These are phyloP conservation scores for Xiphophorus birchmanni DNA, from an alignment of 2,797 vertebrate genomes.

Conservation along the genomic window DNA sequence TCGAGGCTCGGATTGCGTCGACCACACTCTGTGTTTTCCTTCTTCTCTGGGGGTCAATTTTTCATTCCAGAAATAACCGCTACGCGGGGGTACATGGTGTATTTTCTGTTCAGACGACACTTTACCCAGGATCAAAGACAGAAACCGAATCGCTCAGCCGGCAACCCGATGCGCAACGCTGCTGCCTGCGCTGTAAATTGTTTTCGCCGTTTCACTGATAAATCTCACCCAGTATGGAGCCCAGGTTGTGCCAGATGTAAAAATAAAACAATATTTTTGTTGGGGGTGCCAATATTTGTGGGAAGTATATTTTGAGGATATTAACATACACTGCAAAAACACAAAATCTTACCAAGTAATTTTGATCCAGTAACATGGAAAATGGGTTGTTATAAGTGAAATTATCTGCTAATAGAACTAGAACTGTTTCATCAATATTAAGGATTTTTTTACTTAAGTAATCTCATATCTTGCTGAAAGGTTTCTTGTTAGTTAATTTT, in stretches of 20 bases:
- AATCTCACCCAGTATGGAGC: not conserved
- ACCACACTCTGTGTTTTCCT: conserved; percentile 45
- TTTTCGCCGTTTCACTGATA: conserved; percentile 15
- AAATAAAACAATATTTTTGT: not conserved
- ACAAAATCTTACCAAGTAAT: too few relatives aligned
- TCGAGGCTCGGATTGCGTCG: conserved; percentile 47
- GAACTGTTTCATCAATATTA: too few relatives aligned
- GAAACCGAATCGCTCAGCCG: conserved; percentile 37
- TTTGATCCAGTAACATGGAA: too few relatives aligned
- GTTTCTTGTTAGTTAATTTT: too few relatives aligned
- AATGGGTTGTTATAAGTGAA: too few relatives aligned
- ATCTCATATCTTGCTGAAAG: too few relatives aligned
- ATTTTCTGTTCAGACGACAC: conserved; percentile 60
- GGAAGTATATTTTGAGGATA: too few relatives aligned
- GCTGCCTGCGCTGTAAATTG: conserved; percentile 28
- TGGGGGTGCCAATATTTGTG: not conserved
- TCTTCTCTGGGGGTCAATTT: conserved; percentile 57
- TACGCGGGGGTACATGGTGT: conserved; percentile 45
- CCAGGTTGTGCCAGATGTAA: not conserved
- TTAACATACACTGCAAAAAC: too few relatives aligned
- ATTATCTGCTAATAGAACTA: too few relatives aligned
- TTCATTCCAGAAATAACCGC: conserved; percentile 74
- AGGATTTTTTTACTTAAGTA: too few relatives aligned
- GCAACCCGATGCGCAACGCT: conserved; percentile 8
- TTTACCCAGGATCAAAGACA: conserved; percentile 69